A percentile compares a stretch with the other conserved stretches of the same genome.
phyloP scores from a whole-genome alignment of 2,888 invertebrate genomes.

The Yponomeuta plumbellus region DNA sequence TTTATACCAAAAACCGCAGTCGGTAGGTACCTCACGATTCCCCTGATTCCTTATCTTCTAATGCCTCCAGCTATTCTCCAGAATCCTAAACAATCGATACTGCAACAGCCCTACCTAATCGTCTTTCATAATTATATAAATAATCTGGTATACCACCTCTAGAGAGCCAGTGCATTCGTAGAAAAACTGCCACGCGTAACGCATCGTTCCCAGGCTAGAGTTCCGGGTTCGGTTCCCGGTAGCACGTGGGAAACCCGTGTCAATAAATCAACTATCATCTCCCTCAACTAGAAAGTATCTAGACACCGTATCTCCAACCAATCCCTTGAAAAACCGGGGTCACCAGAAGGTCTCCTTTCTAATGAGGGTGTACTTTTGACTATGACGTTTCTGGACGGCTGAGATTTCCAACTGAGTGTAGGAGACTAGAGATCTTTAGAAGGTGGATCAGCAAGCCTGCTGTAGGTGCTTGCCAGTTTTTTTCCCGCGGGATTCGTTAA shows the following conservation, averaged over 20 bases:
- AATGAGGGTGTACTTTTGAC: not conserved
- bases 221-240: constrained; percentile 70
- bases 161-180: constrained; percentile 26
- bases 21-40: too few species aligned
- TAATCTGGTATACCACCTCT: not conserved
- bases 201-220: constrained; percentile 53
- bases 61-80: not conserved
- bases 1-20: too few species aligned
- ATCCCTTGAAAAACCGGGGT: not conserved
- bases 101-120: not conserved
- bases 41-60: too few species aligned
- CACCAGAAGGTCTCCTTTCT: not conserved
- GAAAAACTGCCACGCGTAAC: constrained; percentile 45
- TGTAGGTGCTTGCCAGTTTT: not conserved
- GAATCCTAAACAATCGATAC: not conserved
- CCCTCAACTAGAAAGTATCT: constrained; percentile 7
- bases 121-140: not conserved
- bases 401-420: not conserved
- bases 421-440: not conserved
- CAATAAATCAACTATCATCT: constrained; percentile 50
- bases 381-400: not conserved
- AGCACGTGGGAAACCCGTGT: constrained; percentile 69
- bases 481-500: constrained; percentile 20
- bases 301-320: not conserved
- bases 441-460: not conserved